A percentile compares a stretch with the other conserved stretches of the same genome.
Evolutionary conservation across 2,113 vertebrate genomes (phyloP).

Genomic region (Emydocephalus ijimae): DNA sequence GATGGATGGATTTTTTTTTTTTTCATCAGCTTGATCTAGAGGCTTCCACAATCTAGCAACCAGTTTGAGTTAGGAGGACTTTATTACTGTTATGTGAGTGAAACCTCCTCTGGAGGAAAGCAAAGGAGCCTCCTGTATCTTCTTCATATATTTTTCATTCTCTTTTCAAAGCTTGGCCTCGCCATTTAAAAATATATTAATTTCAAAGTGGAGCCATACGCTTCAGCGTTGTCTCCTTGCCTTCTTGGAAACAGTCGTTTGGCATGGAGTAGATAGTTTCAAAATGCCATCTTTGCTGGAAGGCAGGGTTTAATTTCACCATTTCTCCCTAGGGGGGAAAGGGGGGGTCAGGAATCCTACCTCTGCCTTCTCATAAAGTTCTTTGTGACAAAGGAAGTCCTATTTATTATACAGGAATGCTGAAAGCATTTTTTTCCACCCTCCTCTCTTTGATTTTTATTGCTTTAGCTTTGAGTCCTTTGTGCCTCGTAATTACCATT

Average conservation of each 20-base stretch:
- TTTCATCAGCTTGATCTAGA: not conserved
- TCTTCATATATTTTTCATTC: not conserved
- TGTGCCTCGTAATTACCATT: constrained; percentile 72
- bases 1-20: not conserved
- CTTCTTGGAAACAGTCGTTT: constrained; percentile 39
- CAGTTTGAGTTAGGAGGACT: not conserved
- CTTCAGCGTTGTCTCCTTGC: constrained; percentile 22
- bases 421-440: constrained; percentile 69
- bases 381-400: constrained; percentile 71
- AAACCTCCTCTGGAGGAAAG: not conserved
- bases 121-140: not conserved
- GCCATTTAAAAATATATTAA: not conserved
- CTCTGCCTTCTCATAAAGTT: constrained; percentile 54
- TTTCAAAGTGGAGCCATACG: constrained; percentile 1
- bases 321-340: constrained; percentile 37
- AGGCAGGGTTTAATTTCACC: constrained; percentile 48
- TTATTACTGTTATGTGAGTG: not conserved
- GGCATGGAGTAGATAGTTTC: constrained; percentile 40
- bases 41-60: not conserved
- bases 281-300: constrained; percentile 32
- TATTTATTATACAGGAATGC: constrained; percentile 57
- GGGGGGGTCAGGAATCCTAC: constrained; percentile 45
- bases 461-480: constrained; percentile 67
- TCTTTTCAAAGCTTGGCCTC: not conserved
- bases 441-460: constrained; percentile 76